These are phyloP conservation scores for Luidia sarsii DNA, from an alignment of 53 echinoderm and acorn worm genomes.

Conservation along the genomic window DNA sequence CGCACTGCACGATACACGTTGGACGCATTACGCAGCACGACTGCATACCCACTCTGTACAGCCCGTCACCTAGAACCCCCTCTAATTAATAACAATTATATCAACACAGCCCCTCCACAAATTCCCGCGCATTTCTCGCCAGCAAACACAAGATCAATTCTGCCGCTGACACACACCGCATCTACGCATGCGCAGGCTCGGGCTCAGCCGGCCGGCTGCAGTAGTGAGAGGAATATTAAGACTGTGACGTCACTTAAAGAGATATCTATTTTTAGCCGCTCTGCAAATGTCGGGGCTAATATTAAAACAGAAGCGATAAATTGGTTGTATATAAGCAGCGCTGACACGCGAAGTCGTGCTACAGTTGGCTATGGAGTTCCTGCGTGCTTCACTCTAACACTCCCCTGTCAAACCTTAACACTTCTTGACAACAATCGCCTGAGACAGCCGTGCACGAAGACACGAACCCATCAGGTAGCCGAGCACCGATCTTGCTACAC, in stretches of 20 bases:
- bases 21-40: no score
- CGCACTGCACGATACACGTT: no score
- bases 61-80: constrained; percentile 29
- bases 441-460: neutral
- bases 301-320: constrained; percentile 49
- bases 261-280: constrained; percentile 40
- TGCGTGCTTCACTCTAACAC: constrained; percentile 13
- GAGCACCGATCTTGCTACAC: no score
- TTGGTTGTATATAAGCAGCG: constrained; percentile 44
- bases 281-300: constrained; percentile 24
- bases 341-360: constrained; percentile 6
- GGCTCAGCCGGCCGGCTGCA: neutral
- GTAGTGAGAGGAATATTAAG: constrained; percentile 7
- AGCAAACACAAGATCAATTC: neutral
- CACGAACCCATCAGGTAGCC: no score
- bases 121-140: neutral
- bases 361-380: constrained; percentile 32
- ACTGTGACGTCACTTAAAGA: constrained; percentile 22
- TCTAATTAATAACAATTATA: constrained; percentile 52
- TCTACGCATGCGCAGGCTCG: neutral
- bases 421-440: constrained; percentile 7
- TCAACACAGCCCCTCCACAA: constrained; percentile 31
- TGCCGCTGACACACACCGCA: constrained; percentile 27
- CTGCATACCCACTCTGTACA: no score
- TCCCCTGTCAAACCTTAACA: no score